Conservation (phyloP, 2,113 vertebrate species). For the Acrocephalus arundinaceus region DNA sequence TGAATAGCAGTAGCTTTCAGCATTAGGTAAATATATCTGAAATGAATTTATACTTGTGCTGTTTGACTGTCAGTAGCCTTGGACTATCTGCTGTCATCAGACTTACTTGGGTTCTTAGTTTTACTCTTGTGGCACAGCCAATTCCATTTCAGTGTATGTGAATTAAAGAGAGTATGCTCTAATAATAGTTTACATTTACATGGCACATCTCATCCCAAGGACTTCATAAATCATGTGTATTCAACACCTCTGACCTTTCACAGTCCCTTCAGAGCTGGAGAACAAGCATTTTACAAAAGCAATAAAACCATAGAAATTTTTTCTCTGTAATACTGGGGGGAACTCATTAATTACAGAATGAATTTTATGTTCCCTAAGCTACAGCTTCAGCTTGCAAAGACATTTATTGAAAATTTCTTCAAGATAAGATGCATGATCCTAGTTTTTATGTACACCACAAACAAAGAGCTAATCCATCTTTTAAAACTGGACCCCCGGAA, state of each 20-base stretch:
- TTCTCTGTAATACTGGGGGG: neutral
- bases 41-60: neutral
- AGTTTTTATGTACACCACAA: neutral
- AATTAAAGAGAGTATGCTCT: neutral
- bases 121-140: neutral
- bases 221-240: conserved; percentile 41
- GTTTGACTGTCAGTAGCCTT: neutral
- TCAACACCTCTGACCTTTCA: conserved; percentile 14
- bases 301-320: neutral
- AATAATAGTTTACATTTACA: conserved; percentile 22
- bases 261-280: neutral
- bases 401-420: neutral
- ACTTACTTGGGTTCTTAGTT: neutral
- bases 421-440: neutral
- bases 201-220: neutral
- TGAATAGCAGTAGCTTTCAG: neutral
- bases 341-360: neutral
- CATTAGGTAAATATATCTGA: neutral
- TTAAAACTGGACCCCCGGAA: neutral
- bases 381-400: neutral
- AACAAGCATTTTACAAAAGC: neutral
- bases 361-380: neutral
- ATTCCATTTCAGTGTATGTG: neutral
- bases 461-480: neutral
- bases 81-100: neutral